Conservation (phyloP, 2,113 vertebrate species). For the Tachysurus fulvidraco region DNA sequence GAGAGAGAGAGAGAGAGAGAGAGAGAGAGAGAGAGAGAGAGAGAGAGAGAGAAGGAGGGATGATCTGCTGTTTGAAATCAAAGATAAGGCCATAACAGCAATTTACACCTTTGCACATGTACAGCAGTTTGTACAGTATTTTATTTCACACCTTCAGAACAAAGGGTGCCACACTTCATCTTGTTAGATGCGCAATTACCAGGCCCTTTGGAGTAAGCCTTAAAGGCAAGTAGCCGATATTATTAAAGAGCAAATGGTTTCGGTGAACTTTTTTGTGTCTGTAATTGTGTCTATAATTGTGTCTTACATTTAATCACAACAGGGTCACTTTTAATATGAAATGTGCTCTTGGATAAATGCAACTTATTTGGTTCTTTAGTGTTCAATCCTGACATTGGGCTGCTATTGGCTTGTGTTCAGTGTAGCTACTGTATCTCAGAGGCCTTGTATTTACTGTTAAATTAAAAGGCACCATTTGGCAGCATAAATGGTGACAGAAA, state of each 20-base stretch:
- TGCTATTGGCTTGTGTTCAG: background rate
- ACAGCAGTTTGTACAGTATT: background rate
- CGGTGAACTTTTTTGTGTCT: background rate
- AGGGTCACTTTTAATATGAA: background rate
- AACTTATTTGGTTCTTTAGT: background rate
- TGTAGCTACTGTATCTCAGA: background rate
- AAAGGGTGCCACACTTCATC: background rate
- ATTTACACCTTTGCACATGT: background rate
- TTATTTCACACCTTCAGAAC: background rate
- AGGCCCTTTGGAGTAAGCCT: background rate
- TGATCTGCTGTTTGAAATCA: background rate
- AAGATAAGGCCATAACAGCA: conserved; percentile 14
- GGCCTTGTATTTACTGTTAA: background rate
- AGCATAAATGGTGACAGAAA: conserved; percentile 14
- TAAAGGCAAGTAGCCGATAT: background rate
- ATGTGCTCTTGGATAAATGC: conserved; percentile 1
- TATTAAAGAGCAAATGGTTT: background rate
- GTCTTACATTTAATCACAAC: background rate
- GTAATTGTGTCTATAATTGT: background rate
- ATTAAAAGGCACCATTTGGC: conserved; percentile 21
- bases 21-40: background rate
- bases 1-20: background rate
- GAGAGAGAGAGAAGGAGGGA: background rate
- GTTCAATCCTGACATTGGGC: background rate
- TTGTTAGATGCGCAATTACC: background rate